phyloP scores from a whole-genome alignment of 2,888 invertebrate genomes.

The Orthosia gothica region DNA sequence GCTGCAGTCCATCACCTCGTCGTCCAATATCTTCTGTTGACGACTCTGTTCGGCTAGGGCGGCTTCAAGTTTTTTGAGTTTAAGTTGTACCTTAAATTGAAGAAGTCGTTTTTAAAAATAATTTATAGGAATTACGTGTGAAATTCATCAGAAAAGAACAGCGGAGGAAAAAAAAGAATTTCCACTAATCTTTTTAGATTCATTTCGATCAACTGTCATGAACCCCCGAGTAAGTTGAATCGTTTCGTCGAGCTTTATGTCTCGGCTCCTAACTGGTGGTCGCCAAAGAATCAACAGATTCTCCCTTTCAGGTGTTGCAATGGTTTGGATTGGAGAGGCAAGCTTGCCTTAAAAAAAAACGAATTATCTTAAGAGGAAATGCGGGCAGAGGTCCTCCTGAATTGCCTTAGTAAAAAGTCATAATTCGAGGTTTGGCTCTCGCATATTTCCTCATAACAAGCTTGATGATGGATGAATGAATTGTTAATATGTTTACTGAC shows the following conservation, averaged over 20 bases:
- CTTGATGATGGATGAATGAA: neutral
- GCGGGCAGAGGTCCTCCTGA: too few species aligned
- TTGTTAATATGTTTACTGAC: constrained; percentile 71
- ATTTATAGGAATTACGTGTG: neutral
- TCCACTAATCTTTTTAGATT: neutral
- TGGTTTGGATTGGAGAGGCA: neutral
- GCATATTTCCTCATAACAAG: neutral
- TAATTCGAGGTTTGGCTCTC: too few species aligned
- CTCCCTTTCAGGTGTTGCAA: neutral
- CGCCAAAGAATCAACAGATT: neutral
- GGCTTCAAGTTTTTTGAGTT: constrained; percentile 94
- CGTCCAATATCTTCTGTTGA: constrained; percentile 94
- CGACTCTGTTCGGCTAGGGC: constrained; percentile 93
- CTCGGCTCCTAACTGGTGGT: neutral
- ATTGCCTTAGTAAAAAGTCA: too few species aligned
- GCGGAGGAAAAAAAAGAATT: too few species aligned
- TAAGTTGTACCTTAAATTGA: constrained; percentile 89
- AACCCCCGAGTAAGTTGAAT: neutral
- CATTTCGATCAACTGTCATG: neutral
- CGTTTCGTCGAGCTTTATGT: neutral
- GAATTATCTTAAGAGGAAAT: neutral
- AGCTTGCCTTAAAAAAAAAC: neutral
- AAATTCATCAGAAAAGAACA: neutral
- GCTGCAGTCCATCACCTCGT: constrained; percentile 96
- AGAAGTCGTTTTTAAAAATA: neutral